Evolutionary conservation across 2,888 invertebrate species (phyloP), one percentile per base, ranked within the genome.

Genomic region (Folsomia manolachei): DNA sequence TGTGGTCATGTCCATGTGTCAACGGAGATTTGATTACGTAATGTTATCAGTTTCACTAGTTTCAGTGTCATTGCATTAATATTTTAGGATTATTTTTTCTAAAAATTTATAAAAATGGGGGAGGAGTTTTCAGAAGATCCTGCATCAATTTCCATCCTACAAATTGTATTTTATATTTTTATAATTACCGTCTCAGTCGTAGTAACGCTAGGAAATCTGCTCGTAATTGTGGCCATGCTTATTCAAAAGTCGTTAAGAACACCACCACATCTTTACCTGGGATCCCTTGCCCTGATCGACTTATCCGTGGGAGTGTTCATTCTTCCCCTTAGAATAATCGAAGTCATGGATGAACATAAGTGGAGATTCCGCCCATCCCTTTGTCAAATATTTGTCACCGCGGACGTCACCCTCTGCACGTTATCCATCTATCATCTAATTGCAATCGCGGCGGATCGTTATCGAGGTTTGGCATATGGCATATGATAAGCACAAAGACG

Each of bases 381-480:
- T 1, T 80, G 80, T 26, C 72, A 75, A 68, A 27, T 78, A 0
- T 78, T 73, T 69, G 25, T 75, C 1, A 77, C 77, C 1, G 27
- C 74, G 24, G 80, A 78, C 64, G 74, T 80, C n/a, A 61, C 74
- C 11, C 60, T 78, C 1, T 78, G 78, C 26, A 78, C 75, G 0
- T 19, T 75, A 7, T 78, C 78, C 19, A 80, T 80, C 56, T 74
- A 78, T 19, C 80, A 78, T 27, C 27, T 80, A 51, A 75, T 77
- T 65, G 77, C 76, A 4, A 78, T 79, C 23, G 79, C 79, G 0
- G 67, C 76, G 18, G 78, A 79, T 25, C 73, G 80, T 11, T 80
- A 75, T 26, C 39, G 78, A 66, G n/a, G n/a, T n/a, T n/a, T n/a
- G n/a, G n/a, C n/a, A n/a, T n/a, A n/a, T n/a, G n/a, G n/a, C n/a